Evolutionary conservation across 2,113 vertebrate genomes (phyloP).

Genomic region (Rhinopomastus cyanomelas): DNA sequence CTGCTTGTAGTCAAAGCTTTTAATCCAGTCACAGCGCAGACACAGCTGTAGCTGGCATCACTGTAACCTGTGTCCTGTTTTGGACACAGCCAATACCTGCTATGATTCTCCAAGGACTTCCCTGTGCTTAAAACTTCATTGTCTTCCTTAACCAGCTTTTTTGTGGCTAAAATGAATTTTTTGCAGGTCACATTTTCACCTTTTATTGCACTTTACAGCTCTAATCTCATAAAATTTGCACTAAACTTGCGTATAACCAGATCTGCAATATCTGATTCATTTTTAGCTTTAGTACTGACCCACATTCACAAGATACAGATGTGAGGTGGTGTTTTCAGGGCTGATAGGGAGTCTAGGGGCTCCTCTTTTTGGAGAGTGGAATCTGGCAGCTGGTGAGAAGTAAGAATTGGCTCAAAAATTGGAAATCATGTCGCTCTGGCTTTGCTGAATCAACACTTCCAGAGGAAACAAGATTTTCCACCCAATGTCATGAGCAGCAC

Average conservation of each 20-base stretch:
- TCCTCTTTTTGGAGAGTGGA: neutral
- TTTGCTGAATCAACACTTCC: neutral
- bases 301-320: neutral
- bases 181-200: neutral
- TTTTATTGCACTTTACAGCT: neutral
- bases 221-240: neutral
- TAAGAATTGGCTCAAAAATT: neutral
- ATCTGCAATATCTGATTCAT: neutral
- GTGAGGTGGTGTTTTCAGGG: neutral
- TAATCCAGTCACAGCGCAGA: neutral
- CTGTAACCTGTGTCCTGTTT: neutral
- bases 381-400: neutral
- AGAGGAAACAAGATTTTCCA: neutral
- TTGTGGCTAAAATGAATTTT: neutral
- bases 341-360: too few species aligned
- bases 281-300: neutral
- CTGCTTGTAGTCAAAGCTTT: constrained; percentile 9
- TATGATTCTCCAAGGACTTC: neutral
- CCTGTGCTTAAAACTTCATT: neutral
- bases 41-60: neutral
- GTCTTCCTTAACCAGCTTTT: neutral
- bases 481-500: neutral
- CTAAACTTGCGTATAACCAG: neutral
- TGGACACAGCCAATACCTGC: neutral
- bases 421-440: neutral